A percentile compares a stretch with the other conserved stretches of the same genome.
Evolutionary conservation across 2,113 vertebrate genomes (phyloP).

Genomic region (Eupsittula cactorum): DNA sequence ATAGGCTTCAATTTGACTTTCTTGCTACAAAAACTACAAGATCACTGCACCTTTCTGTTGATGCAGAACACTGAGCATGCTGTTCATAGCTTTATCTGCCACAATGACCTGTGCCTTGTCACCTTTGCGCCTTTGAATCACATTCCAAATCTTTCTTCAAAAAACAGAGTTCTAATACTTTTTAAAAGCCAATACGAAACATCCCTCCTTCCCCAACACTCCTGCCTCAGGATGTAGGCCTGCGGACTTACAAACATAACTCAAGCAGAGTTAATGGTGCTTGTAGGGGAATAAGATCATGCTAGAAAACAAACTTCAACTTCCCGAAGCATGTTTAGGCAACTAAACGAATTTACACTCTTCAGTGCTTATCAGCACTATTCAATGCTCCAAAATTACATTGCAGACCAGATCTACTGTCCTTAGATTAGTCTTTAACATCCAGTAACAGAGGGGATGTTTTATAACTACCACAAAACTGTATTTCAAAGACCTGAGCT

Average conservation of each 20-base stretch:
- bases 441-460: neutral
- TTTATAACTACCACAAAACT: neutral
- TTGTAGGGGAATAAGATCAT: neutral
- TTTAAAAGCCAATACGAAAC: neutral
- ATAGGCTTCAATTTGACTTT: neutral
- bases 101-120: neutral
- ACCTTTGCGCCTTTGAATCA: neutral
- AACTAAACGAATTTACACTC: neutral
- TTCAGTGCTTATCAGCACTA: neutral
- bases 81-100: neutral
- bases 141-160: neutral
- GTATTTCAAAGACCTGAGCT: neutral
- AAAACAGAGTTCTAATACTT: neutral
- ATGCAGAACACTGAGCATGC: accelerated
- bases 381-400: accelerated
- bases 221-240: neutral
- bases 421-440: neutral
- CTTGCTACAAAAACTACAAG: neutral
- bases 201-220: neutral
- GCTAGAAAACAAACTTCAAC: neutral
- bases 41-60: neutral
- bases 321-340: neutral
- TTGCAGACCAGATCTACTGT: neutral
- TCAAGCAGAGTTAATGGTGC: neutral
- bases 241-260: neutral